Evolutionary conservation across 2,113 vertebrate species (phyloP), one percentile per base, ranked within the genome.

Genomic region (Chloropsis hardwickii): DNA sequence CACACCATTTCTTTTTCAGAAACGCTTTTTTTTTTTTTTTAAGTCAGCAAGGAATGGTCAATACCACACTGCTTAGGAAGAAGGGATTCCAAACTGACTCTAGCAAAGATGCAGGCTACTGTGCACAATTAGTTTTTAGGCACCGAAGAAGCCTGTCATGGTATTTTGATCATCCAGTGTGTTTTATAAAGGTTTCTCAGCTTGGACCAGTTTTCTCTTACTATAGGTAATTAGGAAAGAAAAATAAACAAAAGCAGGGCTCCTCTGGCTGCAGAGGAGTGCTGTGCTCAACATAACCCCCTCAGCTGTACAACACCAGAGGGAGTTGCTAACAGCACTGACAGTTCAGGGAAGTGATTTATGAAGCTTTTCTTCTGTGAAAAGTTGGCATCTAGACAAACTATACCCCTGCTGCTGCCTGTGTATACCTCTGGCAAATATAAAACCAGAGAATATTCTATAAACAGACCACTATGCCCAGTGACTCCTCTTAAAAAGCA

Each of bases 311-410:
- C 65, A 87, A 81, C 9, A 7, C 84, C 86, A 70, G 71, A 79
- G 84, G 86, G 91, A 95, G 78, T 10, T 95, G 84, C 86, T 91
- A 87, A 91, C 88, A 70, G 70, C 79, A 90, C 57, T 92, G 92
- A 92, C 92, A 96, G 76, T 57, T 81, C 35, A 1, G 51, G 80
- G 19, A 86, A 90, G 92, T 92, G 94, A 96, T 96, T 96, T 93
- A 95, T 94, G 92, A 94, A 86, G 76, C 40, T 92, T 95, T 94
- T 78, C 90, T 92, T 88, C 86, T 72, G 57, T 67, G 65, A 93
- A 90, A 94, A 84, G 64, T 42, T 94, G 94, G 94, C 92, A 95
- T 76, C 69, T 81, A 90, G 88, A 86, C 90, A 94, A 94, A 39
- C 69, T 86, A 40, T 92, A 73, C 56, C 72, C 64, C 54, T 2